Percentiles rank a stretch among this genome's conserved stretches.
Evolutionary conservation across 2,888 invertebrate species (phyloP).

Genomic region (Rutpela maculata): DNA sequence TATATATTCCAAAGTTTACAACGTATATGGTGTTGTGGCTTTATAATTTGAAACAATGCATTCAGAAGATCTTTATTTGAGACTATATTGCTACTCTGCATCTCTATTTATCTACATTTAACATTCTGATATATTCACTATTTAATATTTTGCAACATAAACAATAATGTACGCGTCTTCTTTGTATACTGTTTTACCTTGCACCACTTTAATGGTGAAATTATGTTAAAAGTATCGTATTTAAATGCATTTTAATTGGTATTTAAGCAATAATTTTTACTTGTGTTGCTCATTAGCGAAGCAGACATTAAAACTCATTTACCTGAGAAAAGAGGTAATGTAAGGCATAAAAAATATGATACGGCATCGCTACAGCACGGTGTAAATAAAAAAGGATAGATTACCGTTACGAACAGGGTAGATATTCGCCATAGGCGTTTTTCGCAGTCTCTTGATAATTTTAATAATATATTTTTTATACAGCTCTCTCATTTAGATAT

Average conservation of each 20-base stretch:
- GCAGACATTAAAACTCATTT: slow-evolving; percentile 63
- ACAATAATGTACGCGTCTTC: background rate
- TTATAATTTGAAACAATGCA: too few species aligned
- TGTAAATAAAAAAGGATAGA: slow-evolving; percentile 64
- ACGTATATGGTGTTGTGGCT: too few species aligned
- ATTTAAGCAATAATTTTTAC: slow-evolving; percentile 61
- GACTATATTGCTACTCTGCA: too few species aligned
- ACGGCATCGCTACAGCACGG: slow-evolving; percentile 55
- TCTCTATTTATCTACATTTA: too few species aligned
- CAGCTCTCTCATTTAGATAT: too few species aligned
- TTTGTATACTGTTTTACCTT: background rate
- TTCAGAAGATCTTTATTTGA: too few species aligned
- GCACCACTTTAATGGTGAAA: slow-evolving; percentile 11
- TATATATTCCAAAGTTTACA: too few species aligned
- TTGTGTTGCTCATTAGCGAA: slow-evolving; percentile 63
- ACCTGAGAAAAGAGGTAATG: slow-evolving; percentile 63
- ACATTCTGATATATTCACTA: too few species aligned
- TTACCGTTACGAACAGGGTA: slow-evolving; percentile 51
- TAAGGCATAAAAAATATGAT: slow-evolving; percentile 62
- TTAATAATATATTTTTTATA: too few species aligned
- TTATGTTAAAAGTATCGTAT: slow-evolving; percentile 50
- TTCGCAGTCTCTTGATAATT: background rate
- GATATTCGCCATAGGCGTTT: slow-evolving; percentile 40
- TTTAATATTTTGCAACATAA: background rate
- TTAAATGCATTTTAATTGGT: slow-evolving; percentile 55